phyloP scores from a whole-genome alignment of 2,113 vertebrate genomes.

The Malurus alboscapulatus region DNA sequence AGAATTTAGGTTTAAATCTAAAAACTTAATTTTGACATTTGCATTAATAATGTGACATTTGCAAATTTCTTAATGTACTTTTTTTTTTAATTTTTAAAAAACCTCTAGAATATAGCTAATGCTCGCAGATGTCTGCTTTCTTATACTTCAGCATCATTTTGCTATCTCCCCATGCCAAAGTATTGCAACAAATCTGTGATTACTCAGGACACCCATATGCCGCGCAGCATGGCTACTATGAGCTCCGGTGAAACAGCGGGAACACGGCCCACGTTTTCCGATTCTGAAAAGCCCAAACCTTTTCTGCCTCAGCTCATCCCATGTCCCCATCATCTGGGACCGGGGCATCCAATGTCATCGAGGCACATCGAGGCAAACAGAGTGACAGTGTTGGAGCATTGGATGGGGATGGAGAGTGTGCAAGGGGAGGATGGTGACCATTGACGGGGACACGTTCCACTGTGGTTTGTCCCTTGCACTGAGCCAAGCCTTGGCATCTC shows the following conservation, averaged over 20 bases:
- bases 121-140: constrained; percentile 22
- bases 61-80: neutral
- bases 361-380: accelerated
- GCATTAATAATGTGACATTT: neutral
- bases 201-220: constrained; percentile 16
- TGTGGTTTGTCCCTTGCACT: neutral
- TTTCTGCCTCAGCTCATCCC: neutral
- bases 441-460: neutral
- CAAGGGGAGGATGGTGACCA: neutral
- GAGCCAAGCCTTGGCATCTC: neutral
- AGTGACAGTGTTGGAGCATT: accelerated
- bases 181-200: neutral
- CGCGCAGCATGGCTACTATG: neutral
- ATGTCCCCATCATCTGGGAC: neutral
- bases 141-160: neutral
- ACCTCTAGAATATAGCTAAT: neutral
- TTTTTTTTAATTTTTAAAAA: neutral
- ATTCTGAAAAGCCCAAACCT: neutral
- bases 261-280: neutral
- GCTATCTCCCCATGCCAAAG: constrained; percentile 10
- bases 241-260: neutral
- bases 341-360: accelerated
- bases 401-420: accelerated
- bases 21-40: neutral
- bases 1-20: neutral